Percentiles rank a stretch among this genome's conserved stretches.
Conservation (phyloP, 1,140 invertebrate genomes). For the Drosophila equinoxialis region DNA sequence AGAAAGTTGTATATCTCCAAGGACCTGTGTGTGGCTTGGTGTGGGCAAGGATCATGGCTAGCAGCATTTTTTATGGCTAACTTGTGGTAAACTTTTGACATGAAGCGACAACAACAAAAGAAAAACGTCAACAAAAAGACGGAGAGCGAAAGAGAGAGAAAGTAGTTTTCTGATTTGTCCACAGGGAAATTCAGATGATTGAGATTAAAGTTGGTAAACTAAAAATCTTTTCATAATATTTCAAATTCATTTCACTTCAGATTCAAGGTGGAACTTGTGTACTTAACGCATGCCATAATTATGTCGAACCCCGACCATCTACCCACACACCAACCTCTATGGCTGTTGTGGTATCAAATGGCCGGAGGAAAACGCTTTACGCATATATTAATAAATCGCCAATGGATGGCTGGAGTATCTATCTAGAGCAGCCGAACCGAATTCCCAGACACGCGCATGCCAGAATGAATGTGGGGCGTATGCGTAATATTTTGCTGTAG, state of each 20-base stretch:
- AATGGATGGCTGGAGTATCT: slow-evolving; percentile 25
- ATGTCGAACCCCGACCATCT: neutral
- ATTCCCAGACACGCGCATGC: slow-evolving; percentile 76
- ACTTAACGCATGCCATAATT: neutral
- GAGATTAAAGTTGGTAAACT: slow-evolving; percentile 3
- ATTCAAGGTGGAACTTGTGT: neutral
- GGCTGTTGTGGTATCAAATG: neutral
- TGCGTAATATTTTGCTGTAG: slow-evolving; percentile 61
- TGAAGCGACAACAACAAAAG: slow-evolving; percentile 5
- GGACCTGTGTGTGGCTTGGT: slow-evolving; percentile 5
- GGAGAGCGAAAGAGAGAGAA: neutral
- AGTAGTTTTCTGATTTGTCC: slow-evolving; percentile 10
- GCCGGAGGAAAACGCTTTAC: slow-evolving; percentile 50
- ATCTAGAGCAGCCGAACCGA: slow-evolving; percentile 45
- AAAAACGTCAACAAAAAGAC: neutral
- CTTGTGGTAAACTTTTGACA: slow-evolving; percentile 14
- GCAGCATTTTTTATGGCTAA: slow-evolving; percentile 15
- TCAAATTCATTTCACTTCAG: neutral
- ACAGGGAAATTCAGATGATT: slow-evolving; percentile 2
- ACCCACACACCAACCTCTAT: neutral
- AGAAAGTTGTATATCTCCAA: slow-evolving; percentile 15
- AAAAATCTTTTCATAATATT: neutral
- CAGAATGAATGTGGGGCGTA: slow-evolving; percentile 44
- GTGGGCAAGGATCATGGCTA: neutral
- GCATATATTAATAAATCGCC: slow-evolving; percentile 76